Evolutionary conservation across 1,140 invertebrate species (phyloP), one percentile per base, ranked within the genome.

Genomic region (Drosophila sturtevanti): DNA sequence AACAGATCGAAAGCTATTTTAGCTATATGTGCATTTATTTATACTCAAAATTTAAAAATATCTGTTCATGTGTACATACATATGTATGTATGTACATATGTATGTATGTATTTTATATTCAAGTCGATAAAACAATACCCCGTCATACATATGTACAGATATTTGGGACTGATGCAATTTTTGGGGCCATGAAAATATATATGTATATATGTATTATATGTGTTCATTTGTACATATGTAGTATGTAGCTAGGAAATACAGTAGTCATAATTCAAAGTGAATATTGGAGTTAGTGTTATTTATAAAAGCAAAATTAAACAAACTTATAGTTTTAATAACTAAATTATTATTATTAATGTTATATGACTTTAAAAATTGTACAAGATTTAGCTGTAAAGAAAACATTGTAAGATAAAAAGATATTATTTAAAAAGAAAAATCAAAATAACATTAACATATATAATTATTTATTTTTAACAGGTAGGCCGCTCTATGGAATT

Each of bases 1-100:
- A 79, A 64, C 64, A 76, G 61, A 63, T 67, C 51, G 12, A 1
- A 76, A 16, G 62, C 16, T 62, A 51, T 70, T 78, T 78, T 68
- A 4, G 22, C 10, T 18, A 24, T 18, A 24, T 54, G 62, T 51
- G 35, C 34, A 68, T 56, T 44, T 35, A 31, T 58, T 41, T 65
- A 18, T 51, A 35, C 56, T 34, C 38, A 31, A 31, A 31, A 31
- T 31, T 31, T 31, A 31, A 31, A 31, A 31, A 31, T 31, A 31
- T 7, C 5, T 6, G 7, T 6, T 6, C 27, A 31, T 31, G 7
- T 6, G 7, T 7, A 31, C 27, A 31, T 6, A 31, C 27, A 31
- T 31, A 31, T 6, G 7, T 4, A 31, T 0, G 6, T 31, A 69
- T 63, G 38, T 52, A 41, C 21, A 11, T 21, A 62, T 34, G 55